These are phyloP conservation scores for Acyrthosiphon pisum DNA, from an alignment of 1,140 invertebrate genomes.

Conservation along the genomic window DNA sequence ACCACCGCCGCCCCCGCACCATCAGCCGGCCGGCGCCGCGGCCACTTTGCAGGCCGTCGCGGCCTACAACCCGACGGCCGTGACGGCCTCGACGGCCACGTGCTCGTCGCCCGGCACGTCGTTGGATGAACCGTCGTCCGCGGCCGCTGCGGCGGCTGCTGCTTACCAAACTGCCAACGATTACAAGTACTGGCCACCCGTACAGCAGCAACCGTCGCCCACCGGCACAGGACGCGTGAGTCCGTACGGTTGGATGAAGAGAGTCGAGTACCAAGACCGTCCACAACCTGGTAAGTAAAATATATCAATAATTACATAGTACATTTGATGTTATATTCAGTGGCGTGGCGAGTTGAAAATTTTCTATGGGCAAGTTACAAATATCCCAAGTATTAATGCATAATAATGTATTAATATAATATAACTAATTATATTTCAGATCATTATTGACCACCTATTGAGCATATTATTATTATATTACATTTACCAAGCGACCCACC, in stretches of 20 bases:
- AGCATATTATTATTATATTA: no score
- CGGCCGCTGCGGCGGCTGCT: not conserved
- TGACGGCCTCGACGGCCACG: slow-evolving; percentile 20
- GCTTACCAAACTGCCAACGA: slow-evolving; percentile 48
- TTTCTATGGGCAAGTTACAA: no score
- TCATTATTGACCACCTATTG: no score
- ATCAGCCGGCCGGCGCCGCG: slow-evolving; percentile 13
- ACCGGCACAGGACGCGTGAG: slow-evolving; percentile 33
- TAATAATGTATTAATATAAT: no score
- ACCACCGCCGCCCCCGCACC: not conserved
- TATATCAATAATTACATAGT: slow-evolving; percentile 4
- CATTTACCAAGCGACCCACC: no score
- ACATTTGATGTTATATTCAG: no score
- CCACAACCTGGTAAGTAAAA: slow-evolving; percentile 43
- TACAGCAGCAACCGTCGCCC: slow-evolving; percentile 47
- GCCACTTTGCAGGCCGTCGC: slow-evolving; percentile 7
- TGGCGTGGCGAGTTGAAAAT: no score
- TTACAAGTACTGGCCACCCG: slow-evolving; percentile 50
- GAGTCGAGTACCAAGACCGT: slow-evolving; percentile 51
- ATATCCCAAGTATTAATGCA: no score
- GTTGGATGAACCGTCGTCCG: slow-evolving; percentile 36
- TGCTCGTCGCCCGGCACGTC: slow-evolving; percentile 46
- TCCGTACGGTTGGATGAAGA: slow-evolving; percentile 52
- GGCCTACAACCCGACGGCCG: slow-evolving; percentile 12
- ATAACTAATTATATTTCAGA: no score